Percentiles rank a stretch among this genome's conserved stretches.
These are phyloP conservation scores for Calonectris borealis DNA, from an alignment of 2,113 vertebrate species.

Conservation along the genomic window DNA sequence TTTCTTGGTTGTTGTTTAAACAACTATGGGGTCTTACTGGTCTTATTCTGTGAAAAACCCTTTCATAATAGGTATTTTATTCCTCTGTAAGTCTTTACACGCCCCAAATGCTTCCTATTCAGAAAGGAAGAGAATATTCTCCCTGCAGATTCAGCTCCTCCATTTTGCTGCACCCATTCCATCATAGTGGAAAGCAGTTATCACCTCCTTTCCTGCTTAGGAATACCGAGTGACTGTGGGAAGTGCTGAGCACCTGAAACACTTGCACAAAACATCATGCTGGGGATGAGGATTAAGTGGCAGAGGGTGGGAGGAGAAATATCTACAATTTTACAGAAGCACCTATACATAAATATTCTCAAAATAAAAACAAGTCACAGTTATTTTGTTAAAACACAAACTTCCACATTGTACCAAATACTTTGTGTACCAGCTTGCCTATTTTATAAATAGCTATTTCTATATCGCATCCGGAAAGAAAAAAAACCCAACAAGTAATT, in stretches of 20 bases:
- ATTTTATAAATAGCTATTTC: background rate
- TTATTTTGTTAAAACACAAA: background rate
- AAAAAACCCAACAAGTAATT: background rate
- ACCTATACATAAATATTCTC: background rate
- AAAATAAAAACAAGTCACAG: background rate
- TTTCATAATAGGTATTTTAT: background rate
- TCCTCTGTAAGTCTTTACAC: background rate
- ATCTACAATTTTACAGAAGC: background rate
- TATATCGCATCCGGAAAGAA: background rate
- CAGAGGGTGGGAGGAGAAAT: background rate
- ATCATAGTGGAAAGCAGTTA: background rate
- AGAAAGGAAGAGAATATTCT: background rate
- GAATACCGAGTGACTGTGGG: background rate
- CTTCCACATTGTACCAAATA: background rate
- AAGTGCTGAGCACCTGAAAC: background rate
- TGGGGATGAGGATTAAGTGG: background rate
- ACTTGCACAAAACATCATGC: background rate
- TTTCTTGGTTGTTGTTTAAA: background rate
- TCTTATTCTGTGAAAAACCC: background rate
- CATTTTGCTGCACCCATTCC: background rate
- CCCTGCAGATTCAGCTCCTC: background rate
- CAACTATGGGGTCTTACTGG: background rate
- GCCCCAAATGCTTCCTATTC: background rate
- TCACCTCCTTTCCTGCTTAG: background rate
- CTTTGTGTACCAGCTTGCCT: background rate